phyloP scores from a whole-genome alignment of 2,888 invertebrate genomes.

The Philonicus albiceps region DNA sequence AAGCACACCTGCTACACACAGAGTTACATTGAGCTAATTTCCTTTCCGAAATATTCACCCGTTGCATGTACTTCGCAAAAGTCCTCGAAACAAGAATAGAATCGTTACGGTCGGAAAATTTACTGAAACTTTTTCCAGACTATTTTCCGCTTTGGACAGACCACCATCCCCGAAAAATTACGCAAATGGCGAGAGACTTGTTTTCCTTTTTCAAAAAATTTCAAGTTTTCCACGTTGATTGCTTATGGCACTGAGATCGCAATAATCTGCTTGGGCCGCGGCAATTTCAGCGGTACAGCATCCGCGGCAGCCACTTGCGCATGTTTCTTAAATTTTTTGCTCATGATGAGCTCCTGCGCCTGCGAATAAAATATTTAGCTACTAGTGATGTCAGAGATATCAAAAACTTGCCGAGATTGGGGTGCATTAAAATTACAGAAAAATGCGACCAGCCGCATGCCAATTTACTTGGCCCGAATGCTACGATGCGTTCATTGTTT shows the following conservation, averaged over 20 bases:
- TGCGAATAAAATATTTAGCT: not conserved
- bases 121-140: not conserved
- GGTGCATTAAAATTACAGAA: not conserved
- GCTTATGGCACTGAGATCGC: not conserved
- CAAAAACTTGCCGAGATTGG: not conserved
- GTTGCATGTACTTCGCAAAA: not conserved
- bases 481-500: not conserved
- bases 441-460: not conserved
- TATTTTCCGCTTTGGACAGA: not conserved
- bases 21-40: not conserved
- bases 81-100: not conserved
- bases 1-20: not conserved
- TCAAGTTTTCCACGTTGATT: conserved; percentile 5
- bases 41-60: not conserved
- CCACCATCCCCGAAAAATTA: not conserved
- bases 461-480: not conserved
- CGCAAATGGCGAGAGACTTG: not conserved
- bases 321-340: conserved; percentile 8
- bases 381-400: not conserved
- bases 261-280: conserved; percentile 4
- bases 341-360: not conserved
- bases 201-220: conserved; percentile 20
- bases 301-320: conserved; percentile 1
- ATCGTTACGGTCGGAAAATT: not conserved
- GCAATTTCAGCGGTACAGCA: not conserved